phyloP scores from a whole-genome alignment of 2,797 vertebrate species.

The Dryobates pubescens region DNA sequence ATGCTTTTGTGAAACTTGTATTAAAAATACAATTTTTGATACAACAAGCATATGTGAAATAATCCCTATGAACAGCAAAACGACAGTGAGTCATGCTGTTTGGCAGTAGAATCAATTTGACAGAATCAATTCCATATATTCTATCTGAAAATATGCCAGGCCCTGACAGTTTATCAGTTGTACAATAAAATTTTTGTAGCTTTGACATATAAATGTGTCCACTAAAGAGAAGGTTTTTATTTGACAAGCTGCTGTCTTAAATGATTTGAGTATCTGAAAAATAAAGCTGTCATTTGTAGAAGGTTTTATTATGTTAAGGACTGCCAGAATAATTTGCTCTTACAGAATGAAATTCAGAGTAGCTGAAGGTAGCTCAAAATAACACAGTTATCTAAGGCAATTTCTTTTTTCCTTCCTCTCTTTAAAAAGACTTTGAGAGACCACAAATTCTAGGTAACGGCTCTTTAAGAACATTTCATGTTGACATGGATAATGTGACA shows the following conservation, averaged over 20 bases:
- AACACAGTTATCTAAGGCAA: background rate
- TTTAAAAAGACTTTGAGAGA: background rate
- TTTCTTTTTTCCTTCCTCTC: conserved; percentile 9
- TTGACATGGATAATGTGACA: background rate
- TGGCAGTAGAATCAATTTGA: background rate
- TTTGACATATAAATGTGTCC: background rate
- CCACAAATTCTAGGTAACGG: background rate
- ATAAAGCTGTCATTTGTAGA: conserved; percentile 9
- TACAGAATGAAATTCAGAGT: conserved; percentile 23
- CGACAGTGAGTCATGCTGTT: background rate
- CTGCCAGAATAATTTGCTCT: conserved; percentile 22
- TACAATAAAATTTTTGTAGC: background rate
- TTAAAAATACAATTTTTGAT: background rate
- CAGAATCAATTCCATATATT: background rate
- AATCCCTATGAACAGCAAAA: background rate
- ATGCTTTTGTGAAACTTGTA: background rate
- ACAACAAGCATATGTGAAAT: background rate
- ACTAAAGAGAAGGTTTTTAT: background rate
- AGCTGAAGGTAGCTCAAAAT: conserved; percentile 35
- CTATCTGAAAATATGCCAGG: background rate
- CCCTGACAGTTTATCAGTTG: background rate
- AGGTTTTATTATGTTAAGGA: conserved; percentile 1
- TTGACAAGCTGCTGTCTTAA: background rate
- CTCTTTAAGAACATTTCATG: background rate
- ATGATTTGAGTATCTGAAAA: background rate